Base-by-base conservation (phyloP, 2,113 vertebrate genomes). In the Clupea harengus region DNA sequence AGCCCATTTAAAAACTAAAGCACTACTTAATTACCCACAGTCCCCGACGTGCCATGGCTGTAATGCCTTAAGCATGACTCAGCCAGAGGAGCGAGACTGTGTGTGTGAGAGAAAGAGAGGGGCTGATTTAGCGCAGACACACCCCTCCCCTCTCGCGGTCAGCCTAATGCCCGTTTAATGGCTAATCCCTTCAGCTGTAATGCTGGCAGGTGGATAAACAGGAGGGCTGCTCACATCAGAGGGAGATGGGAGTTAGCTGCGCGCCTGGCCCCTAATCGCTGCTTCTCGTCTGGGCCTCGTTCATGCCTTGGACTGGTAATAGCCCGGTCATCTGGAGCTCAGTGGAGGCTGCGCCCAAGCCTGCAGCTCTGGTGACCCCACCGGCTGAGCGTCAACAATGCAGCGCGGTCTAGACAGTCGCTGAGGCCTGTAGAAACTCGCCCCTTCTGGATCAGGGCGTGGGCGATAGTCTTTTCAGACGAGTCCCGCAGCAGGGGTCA, bases 171-270 rank as follows among this genome's bases (percentile, higher is more conserved):
- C 82, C 81, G 46, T 85, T 87, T 91, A 84, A 89, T 87, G 80
- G 83, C 83, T 91, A 93, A 90, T 93, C 83, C n/a, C 72, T 86
- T 89, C 78, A 84, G 86, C 92, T 91, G 87, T 81, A 85, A 91
- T 88, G 90, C 89, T 90, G 91, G 90, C 91, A 93, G 92, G 92
- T 92, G 92, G 88, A 85, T 89, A 86, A 88, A 87, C 86, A 82
- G 72, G 28, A 75, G 50, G 28, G 1, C 85, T 82, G 83, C 45
- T 0, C 28, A 60, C 39, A 60, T 57, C 17, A n/a, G 28, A 84
- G 57, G 88, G 67, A 75, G 67, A 75, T 25, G 78, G 80, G 87
- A 72, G 78, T 89, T 86, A 85, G 83, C 78, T 5, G 67, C 67
- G 20, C 0, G 49, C 85, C 91, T 86, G 86, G 60, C 28, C 83